Percentiles rank a stretch among this genome's conserved stretches.
phyloP scores from a whole-genome alignment of 2,888 invertebrate species.

The Sussaba pulchella region DNA sequence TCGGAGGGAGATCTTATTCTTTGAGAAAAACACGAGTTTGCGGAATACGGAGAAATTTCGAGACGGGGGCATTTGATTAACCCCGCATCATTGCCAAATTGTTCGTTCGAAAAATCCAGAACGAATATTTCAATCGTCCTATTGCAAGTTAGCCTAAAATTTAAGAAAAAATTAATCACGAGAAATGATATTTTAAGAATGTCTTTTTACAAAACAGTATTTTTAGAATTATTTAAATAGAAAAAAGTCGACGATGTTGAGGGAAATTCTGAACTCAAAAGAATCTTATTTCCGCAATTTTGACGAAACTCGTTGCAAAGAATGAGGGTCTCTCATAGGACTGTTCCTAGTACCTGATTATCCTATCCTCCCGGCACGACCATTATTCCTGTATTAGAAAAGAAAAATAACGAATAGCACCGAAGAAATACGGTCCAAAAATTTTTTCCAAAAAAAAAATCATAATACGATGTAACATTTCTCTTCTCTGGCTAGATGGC shows the following conservation, averaged over 20 bases:
- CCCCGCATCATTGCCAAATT: too few species aligned
- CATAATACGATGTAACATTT: slow-evolving; percentile 17
- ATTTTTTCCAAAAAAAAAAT: background rate
- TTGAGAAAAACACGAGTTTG: too few species aligned
- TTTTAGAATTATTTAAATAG: too few species aligned
- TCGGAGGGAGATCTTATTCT: slow-evolving; percentile 69
- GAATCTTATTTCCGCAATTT: background rate
- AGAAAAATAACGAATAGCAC: slow-evolving; percentile 22
- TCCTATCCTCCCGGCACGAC: slow-evolving; percentile 67
- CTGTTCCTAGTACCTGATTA: slow-evolving; percentile 80
- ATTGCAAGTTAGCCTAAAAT: too few species aligned
- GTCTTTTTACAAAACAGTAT: too few species aligned
- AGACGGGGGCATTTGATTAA: too few species aligned
- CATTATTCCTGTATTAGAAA: slow-evolving; percentile 36
- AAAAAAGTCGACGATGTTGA: too few species aligned
- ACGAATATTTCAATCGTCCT: too few species aligned
- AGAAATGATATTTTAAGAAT: too few species aligned
- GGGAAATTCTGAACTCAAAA: too few species aligned
- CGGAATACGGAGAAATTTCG: slow-evolving; percentile 14
- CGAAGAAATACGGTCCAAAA: background rate
- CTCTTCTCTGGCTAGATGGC: slow-evolving; percentile 48
- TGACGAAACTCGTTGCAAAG: slow-evolving; percentile 70
- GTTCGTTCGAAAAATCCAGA: too few species aligned
- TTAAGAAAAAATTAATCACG: too few species aligned
- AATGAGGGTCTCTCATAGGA: slow-evolving; percentile 75